Percentiles rank a stretch among this genome's conserved stretches.
Conservation (phyloP, 1,140 invertebrate species). For the Diplogasteroides magnus region DNA sequence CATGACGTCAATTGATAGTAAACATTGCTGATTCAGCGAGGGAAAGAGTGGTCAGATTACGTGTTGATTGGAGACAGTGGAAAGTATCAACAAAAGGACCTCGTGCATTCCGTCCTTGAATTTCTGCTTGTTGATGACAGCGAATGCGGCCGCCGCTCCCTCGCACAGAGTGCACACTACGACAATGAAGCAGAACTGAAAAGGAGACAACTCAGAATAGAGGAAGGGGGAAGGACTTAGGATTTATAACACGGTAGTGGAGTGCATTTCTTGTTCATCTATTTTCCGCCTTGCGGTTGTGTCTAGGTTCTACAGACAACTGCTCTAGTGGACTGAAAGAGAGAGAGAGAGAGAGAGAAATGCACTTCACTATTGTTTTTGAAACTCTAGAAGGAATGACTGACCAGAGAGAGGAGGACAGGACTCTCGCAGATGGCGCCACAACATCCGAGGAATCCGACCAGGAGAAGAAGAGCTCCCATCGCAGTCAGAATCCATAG, state of each 20-base stretch:
- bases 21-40: conserved; percentile 24
- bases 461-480: conserved; percentile 47
- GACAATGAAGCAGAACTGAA: conserved; percentile 52
- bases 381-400: conserved; percentile 22
- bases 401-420: conserved; percentile 44
- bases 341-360: conserved; percentile 9
- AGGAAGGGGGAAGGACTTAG: no score
- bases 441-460: conserved; percentile 54
- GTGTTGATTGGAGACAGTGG: not conserved
- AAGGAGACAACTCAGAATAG: conserved; percentile 17
- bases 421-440: conserved; percentile 48
- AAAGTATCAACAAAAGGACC: not conserved
- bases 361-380: no score
- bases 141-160: conserved; percentile 38
- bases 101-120: conserved; percentile 18
- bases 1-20: not conserved
- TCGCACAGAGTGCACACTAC: conserved; percentile 45
- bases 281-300: conserved; percentile 12
- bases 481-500: conserved; percentile 50
- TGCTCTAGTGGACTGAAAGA: conserved; percentile 16
- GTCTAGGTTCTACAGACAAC: no score
- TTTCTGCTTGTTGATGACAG: conserved; percentile 41
- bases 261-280: conserved; percentile 4
- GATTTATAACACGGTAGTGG: no score
- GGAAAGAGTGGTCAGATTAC: conserved; percentile 21